These are phyloP conservation scores for Pygoscelis antarcticus DNA, from an alignment of 2,113 vertebrate species.

Conservation along the genomic window DNA sequence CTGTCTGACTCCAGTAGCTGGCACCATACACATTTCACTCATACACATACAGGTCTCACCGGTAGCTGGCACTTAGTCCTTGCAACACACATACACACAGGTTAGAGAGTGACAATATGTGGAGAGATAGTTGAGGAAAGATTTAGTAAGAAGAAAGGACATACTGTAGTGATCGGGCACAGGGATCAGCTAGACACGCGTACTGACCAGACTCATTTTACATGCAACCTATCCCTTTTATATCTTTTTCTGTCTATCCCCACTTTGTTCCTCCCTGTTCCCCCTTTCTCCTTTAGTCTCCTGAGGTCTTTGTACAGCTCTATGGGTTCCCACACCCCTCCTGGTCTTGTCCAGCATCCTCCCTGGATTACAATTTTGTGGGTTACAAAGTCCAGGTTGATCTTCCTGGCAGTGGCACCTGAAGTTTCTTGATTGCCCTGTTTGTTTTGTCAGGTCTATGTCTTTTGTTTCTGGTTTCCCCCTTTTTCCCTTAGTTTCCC, in stretches of 20 bases:
- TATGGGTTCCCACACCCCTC: background rate
- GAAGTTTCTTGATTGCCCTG: background rate
- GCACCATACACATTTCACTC: background rate
- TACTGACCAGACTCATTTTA: background rate
- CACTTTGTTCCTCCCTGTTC: background rate
- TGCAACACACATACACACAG: background rate
- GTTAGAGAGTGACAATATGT: background rate
- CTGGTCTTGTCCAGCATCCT: accelerated
- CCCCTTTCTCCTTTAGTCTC: background rate
- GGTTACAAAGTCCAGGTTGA: background rate
- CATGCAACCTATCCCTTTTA: background rate
- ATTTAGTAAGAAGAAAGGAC: background rate
- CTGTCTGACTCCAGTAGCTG: background rate
- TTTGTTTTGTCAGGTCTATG: background rate
- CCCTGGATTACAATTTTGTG: background rate
- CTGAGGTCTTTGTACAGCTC: background rate
- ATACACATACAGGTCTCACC: background rate
- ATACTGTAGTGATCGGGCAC: accelerated
- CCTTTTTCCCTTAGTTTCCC: background rate
- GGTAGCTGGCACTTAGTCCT: background rate
- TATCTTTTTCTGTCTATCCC: background rate
- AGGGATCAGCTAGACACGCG: background rate
- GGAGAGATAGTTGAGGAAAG: background rate
- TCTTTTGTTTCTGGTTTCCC: background rate
- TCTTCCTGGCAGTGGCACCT: background rate